These are phyloP conservation scores for Muricea muricata DNA, from an alignment of 92 coral and sea anemone genomes.

Conservation along the genomic window DNA sequence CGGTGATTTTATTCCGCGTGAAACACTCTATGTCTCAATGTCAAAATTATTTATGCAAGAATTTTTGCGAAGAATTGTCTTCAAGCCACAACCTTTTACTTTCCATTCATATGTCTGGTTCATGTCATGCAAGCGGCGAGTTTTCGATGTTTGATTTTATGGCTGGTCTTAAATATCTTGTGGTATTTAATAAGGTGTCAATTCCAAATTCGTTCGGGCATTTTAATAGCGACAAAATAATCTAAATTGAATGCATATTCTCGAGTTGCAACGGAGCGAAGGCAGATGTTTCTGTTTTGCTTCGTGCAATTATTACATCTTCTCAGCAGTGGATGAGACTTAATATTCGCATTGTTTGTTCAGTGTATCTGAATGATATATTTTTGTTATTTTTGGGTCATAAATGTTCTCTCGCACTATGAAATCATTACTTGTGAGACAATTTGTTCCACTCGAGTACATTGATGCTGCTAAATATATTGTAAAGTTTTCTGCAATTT, in stretches of 20 bases:
- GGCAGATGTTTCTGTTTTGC: not conserved
- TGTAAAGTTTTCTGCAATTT: not conserved
- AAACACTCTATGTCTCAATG: too few species aligned
- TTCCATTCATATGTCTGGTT: not conserved
- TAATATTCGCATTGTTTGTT: not conserved
- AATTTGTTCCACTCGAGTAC: conserved; percentile 4
- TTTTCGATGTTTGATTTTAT: not conserved
- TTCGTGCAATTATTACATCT: not conserved
- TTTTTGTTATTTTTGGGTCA: not conserved
- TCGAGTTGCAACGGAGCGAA: not conserved
- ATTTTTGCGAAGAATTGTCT: not conserved
- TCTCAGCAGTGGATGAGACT: not conserved
- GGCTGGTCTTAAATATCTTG: not conserved
- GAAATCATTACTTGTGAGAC: not conserved
- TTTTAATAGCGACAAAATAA: not conserved
- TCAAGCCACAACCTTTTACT: not conserved
- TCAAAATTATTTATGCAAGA: conserved; percentile 1
- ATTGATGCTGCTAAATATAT: not conserved
- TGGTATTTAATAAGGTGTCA: not conserved
- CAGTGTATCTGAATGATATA: not conserved
- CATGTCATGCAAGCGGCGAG: not conserved
- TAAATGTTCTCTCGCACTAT: not conserved
- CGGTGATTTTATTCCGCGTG: not conserved
- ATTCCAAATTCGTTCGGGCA: not conserved
- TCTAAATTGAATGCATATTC: not conserved